Percentiles rank a stretch among this genome's conserved stretches.
These are phyloP conservation scores for Pteromalus puparum DNA, from an alignment of 1,140 invertebrate genomes.

Conservation along the genomic window DNA sequence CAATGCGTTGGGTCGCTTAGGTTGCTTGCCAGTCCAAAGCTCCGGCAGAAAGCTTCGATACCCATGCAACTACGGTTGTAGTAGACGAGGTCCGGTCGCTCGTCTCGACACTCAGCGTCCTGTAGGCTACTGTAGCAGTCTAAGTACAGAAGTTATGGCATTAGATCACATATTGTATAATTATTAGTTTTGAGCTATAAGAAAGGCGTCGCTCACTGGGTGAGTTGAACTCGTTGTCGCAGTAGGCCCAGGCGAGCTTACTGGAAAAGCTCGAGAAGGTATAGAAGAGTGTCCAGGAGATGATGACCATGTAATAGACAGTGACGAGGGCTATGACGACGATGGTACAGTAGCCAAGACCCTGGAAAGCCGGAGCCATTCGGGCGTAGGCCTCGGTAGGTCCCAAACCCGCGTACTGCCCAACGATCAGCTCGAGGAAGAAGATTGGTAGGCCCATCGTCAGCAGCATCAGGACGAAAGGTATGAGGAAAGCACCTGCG, in stretches of 20 bases:
- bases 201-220: constrained; percentile 74
- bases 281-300: constrained; percentile 87
- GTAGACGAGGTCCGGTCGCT: constrained; percentile 69
- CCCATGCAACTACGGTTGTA: constrained; percentile 74
- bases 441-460: constrained; percentile 89
- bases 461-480: constrained; percentile 86
- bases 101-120: constrained; percentile 68
- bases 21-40: constrained; percentile 61
- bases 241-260: constrained; percentile 83
- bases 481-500: constrained; percentile 86
- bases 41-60: constrained; percentile 73
- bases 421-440: constrained; percentile 80
- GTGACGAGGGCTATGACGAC: constrained; percentile 87
- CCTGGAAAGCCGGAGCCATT: constrained; percentile 80
- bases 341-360: constrained; percentile 81
- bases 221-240: constrained; percentile 84
- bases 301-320: constrained; percentile 90
- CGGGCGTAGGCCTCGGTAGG: constrained; percentile 78
- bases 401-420: constrained; percentile 80
- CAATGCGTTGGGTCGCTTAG: constrained; percentile 73
- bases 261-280: constrained; percentile 82
- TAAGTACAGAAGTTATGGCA: too few relatives aligned
- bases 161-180: too few relatives aligned
- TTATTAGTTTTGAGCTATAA: too few relatives aligned
- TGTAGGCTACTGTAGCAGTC: constrained; percentile 77